phyloP scores from a whole-genome alignment of 2,888 invertebrate species.

The Isotomurus palustris region DNA sequence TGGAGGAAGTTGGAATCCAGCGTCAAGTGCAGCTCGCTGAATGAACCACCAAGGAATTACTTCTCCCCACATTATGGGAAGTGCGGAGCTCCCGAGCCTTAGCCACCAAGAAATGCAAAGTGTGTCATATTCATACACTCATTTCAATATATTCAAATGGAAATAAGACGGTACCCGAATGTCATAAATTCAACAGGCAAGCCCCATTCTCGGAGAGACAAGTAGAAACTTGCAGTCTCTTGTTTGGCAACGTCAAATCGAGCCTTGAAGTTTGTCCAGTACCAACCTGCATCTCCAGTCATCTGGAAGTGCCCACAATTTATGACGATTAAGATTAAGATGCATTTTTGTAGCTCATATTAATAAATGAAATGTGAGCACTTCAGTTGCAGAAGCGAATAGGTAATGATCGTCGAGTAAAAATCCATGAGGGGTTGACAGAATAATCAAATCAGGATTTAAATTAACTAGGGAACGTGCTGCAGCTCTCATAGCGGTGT shows the following conservation, averaged over 20 bases:
- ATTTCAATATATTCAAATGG: background rate
- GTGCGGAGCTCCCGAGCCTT: too few relatives aligned
- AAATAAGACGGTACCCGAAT: constrained; percentile 20
- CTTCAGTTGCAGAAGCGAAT: background rate
- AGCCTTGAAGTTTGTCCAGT: constrained; percentile 17
- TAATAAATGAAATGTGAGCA: background rate
- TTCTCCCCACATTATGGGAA: constrained; percentile 35
- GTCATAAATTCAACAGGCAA: constrained; percentile 9
- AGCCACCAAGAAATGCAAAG: too few relatives aligned
- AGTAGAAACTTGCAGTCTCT: background rate
- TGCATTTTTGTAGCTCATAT: background rate
- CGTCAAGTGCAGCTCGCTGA: constrained; percentile 17
- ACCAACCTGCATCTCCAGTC: constrained; percentile 12
- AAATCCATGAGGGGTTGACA: constrained; percentile 37
- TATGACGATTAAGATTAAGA: background rate
- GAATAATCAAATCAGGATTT: constrained; percentile 31
- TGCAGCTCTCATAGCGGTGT: constrained; percentile 24
- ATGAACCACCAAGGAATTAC: constrained; percentile 37
- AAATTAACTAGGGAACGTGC: constrained; percentile 14
- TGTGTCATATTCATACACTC: background rate
- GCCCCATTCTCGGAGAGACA: background rate
- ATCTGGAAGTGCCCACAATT: constrained; percentile 4
- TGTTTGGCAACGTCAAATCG: constrained; percentile 8
- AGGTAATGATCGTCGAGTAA: constrained; percentile 13
- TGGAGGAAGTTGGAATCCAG: constrained; percentile 9